Evolutionary conservation across 2,888 invertebrate species (phyloP), one percentile per base, ranked within the genome.

Genomic region (Coremacera marginata): DNA sequence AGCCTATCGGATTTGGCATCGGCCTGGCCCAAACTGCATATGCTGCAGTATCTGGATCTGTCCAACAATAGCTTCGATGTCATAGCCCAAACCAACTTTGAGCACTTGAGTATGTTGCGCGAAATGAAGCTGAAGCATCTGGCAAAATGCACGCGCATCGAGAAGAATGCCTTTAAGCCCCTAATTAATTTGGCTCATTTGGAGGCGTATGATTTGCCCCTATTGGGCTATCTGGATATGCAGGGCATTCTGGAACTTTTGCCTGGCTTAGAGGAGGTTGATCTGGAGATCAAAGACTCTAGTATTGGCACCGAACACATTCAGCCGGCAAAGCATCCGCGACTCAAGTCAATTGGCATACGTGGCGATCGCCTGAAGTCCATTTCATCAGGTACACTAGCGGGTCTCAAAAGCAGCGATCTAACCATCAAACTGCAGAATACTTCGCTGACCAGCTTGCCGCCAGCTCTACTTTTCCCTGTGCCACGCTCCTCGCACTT

Each of bases 221-320:
- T 94, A 82, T 86, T 97, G 31, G 96, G 96, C 0, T 96, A 96
- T 84, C 91, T 96, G 79, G 96, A 97, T 88, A 92, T 96, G n/a
- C 94, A 95, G 84, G 96, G 96, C 0, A 92, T 96, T 44, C 89
- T 97, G n/a, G 93, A 94, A 82, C 91, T 93, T 81, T 90, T 96
- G 83, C 92, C 93, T 1, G 93, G 94, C 0, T 89, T 97, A 60
- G 94, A 96, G 88, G 91, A 90, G 81, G 89, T 97, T 14, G 95
- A 96, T 80, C 93, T 97, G 73, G 97, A 97, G 90, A 93, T 96
- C 0, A 97, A 96, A 87, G 96, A 97, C 82, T 91, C 94, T 0
- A 92, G 92, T 5, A 93, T 96, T 72, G 95, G 95, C 62, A 94
- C 94, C 67, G 96, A 96, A 84, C 95, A 96, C 85, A 89, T 96